Conservation (phyloP, 2,888 invertebrate genomes). For the Cheilosia vulpina region DNA sequence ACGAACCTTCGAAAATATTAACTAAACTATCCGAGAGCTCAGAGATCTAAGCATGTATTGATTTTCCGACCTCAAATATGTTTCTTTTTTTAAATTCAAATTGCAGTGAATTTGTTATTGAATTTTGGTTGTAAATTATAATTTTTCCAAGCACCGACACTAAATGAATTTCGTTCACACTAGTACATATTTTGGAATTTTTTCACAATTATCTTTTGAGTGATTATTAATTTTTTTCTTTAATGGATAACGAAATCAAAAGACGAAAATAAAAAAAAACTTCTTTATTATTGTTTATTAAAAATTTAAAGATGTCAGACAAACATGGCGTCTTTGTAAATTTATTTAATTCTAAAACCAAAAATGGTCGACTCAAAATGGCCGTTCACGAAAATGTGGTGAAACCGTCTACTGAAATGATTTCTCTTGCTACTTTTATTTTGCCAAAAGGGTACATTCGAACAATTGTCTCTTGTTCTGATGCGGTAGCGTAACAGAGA, state of each 20-base stretch:
- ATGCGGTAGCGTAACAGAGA: no score
- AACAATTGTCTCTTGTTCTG: neutral
- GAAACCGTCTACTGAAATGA: slow-evolving; percentile 50
- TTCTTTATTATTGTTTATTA: slow-evolving; percentile 87
- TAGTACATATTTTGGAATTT: neutral
- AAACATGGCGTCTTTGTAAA: slow-evolving; percentile 87
- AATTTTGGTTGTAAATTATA: neutral
- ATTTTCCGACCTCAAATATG: neutral
- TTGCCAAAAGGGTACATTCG: neutral
- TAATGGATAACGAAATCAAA: slow-evolving; percentile 22
- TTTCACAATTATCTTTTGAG: slow-evolving; percentile 1
- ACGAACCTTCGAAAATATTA: slow-evolving; percentile 30
- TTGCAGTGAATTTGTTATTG: neutral
- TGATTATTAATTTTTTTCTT: neutral
- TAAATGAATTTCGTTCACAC: neutral
- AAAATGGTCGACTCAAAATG: slow-evolving; percentile 86
- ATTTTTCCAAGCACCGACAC: neutral
- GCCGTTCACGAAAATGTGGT: slow-evolving; percentile 61
- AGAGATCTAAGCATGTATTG: neutral
- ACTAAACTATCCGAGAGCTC: slow-evolving; percentile 13
- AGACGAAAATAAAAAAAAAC: slow-evolving; percentile 83
- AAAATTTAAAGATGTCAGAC: slow-evolving; percentile 87
- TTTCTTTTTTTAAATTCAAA: neutral
- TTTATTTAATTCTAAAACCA: slow-evolving; percentile 80
- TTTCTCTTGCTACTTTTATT: neutral